Percentiles rank a stretch among this genome's conserved stretches.
These are phyloP conservation scores for Sebastes umbrosus DNA, from an alignment of 2,797 vertebrate species.

Conservation along the genomic window DNA sequence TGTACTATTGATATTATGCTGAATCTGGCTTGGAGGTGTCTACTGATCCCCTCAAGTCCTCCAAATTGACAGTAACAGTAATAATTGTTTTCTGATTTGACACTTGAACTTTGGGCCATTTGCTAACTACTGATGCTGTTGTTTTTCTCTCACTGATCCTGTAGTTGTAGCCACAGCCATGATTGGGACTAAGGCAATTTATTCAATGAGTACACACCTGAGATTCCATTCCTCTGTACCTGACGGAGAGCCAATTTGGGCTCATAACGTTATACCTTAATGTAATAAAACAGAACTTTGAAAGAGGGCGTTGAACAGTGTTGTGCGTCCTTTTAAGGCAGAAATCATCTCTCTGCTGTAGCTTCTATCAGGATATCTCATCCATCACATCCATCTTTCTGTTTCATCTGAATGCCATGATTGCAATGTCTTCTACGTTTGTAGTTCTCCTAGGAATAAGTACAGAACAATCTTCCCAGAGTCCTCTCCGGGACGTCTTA, in stretches of 20 bases:
- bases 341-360: background rate
- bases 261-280: background rate
- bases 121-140: too few relatives aligned
- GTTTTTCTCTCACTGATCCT: background rate
- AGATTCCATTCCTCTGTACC: background rate
- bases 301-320: background rate
- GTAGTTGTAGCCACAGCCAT: background rate
- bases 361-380: background rate
- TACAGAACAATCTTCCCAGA: background rate
- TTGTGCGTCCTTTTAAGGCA: background rate
- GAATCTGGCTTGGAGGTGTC: background rate
- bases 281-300: background rate
- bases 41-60: background rate
- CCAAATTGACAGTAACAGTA: too few relatives aligned
- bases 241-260: background rate
- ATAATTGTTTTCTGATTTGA: too few relatives aligned
- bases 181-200: background rate
- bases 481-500: conserved; percentile 30
- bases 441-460: conserved; percentile 6
- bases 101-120: background rate
- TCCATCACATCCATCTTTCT: background rate
- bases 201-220: background rate
- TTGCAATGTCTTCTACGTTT: background rate
- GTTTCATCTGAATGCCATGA: conserved; percentile 2
- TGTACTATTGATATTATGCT: background rate